Conservation (phyloP, 1,140 invertebrate genomes). For the Dendroctonus ponderosae region DNA sequence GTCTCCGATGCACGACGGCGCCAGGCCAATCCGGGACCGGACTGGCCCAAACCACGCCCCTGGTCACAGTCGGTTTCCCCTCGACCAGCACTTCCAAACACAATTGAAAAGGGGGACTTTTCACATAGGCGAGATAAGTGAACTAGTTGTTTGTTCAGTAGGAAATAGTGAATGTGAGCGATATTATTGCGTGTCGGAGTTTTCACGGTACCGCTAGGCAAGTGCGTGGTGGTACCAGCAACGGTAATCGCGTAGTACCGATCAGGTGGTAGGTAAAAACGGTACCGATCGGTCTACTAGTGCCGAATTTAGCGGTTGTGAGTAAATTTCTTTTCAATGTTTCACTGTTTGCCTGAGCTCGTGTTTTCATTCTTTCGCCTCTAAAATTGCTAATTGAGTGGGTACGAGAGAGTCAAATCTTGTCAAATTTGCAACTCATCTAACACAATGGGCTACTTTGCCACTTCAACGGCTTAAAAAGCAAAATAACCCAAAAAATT, state of each 20-base stretch:
- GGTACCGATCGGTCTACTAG: too few relatives aligned
- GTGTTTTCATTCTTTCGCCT: too few relatives aligned
- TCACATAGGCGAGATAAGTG: slow-evolving; percentile 12
- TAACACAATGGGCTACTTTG: too few relatives aligned
- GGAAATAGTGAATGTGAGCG: slow-evolving; percentile 7
- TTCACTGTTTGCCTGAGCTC: too few relatives aligned
- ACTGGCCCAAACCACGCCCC: slow-evolving; percentile 8
- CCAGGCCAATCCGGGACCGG: slow-evolving; percentile 16
- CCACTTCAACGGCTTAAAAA: too few relatives aligned
- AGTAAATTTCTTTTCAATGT: too few relatives aligned
- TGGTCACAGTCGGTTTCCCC: slow-evolving; percentile 11
- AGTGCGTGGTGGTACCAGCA: slow-evolving; percentile 9
- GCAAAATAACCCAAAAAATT: too few relatives aligned
- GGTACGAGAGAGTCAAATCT: too few relatives aligned
- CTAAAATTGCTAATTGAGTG: too few relatives aligned
- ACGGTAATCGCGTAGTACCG: not conserved
- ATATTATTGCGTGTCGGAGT: slow-evolving; percentile 5
- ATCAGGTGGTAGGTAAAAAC: too few relatives aligned
- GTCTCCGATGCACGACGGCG: slow-evolving; percentile 11
- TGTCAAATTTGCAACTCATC: too few relatives aligned
- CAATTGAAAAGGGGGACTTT: slow-evolving; percentile 23
- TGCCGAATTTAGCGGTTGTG: too few relatives aligned
- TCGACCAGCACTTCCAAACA: slow-evolving; percentile 6
- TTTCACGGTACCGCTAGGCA: not conserved
- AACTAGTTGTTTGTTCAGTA: slow-evolving; percentile 9